phyloP scores from a whole-genome alignment of 2,113 vertebrate genomes.

The Poicephalus meyeri region DNA sequence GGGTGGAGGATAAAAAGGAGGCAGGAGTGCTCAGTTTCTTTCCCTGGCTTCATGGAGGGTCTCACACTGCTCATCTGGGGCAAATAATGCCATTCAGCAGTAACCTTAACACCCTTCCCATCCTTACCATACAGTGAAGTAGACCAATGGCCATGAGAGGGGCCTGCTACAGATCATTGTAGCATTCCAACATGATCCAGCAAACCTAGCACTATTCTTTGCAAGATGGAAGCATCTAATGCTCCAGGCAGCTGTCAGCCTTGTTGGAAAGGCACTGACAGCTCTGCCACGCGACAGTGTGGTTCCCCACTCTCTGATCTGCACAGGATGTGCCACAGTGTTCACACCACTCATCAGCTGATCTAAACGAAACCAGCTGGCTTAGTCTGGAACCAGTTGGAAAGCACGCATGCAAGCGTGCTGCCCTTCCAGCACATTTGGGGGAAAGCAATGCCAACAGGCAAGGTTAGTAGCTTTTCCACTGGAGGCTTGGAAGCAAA shows the following conservation, averaged over 20 bases:
- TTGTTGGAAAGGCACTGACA: not conserved
- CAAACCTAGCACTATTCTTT: not conserved
- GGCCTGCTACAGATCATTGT: not conserved
- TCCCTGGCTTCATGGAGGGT: not conserved
- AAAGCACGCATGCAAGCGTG: accelerated
- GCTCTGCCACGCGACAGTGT: not conserved
- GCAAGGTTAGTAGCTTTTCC: not conserved
- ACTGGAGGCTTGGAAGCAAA: not conserved
- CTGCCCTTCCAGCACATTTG: not conserved
- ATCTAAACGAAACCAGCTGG: not conserved
- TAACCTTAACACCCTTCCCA: not conserved
- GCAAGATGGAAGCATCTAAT: not conserved
- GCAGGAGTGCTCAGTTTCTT: not conserved
- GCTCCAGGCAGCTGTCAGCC: not conserved
- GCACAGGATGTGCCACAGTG: not conserved
- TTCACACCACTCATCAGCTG: not conserved
- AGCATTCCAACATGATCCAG: not conserved
- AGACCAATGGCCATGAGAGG: not conserved
- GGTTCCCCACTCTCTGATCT: not conserved
- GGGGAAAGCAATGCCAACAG: not conserved
- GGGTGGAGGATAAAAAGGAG: not conserved
- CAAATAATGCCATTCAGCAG: not conserved
- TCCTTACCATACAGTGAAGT: not conserved
- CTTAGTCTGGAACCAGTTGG: not conserved
- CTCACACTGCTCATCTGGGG: not conserved